Percentiles rank a stretch among this genome's conserved stretches.
Conservation (phyloP, 2,113 vertebrate species). For the Buteo buteo region DNA sequence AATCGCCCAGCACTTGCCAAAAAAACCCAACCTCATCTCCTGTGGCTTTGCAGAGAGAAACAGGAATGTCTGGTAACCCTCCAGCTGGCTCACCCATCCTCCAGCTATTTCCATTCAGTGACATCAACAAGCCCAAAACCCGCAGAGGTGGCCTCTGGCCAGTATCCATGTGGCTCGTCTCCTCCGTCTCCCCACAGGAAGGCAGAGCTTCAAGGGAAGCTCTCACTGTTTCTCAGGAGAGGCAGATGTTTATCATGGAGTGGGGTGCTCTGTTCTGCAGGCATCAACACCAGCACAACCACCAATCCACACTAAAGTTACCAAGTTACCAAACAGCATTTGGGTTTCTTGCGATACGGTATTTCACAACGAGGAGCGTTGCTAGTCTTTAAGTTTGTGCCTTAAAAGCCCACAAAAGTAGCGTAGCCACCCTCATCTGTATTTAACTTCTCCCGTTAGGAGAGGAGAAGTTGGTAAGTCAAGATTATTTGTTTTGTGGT, state of each 20-base stretch:
- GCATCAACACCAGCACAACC: neutral
- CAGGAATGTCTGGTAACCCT: neutral
- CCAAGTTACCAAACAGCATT: rapidly evolving
- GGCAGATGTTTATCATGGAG: neutral
- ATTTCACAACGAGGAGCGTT: rapidly evolving
- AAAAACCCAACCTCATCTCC: neutral
- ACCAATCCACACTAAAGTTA: neutral
- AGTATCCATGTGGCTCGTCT: rapidly evolving
- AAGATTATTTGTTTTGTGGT: neutral
- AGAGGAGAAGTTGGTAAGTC: neutral
- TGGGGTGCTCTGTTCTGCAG: neutral
- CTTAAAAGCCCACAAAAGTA: neutral
- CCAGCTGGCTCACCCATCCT: neutral
- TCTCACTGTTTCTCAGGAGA: neutral
- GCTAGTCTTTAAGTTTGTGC: neutral
- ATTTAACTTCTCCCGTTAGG: neutral
- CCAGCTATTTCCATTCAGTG: neutral
- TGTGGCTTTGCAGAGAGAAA: neutral
- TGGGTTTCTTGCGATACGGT: rapidly evolving
- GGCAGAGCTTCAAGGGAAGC: neutral
- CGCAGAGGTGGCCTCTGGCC: neutral
- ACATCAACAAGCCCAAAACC: neutral
- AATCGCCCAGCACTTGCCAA: neutral
- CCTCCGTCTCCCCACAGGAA: neutral
- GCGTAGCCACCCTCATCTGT: neutral